Percentiles rank a stretch among this genome's conserved stretches.
phyloP scores from a whole-genome alignment of 2,113 vertebrate genomes.

The Mormyrus iriodes region DNA sequence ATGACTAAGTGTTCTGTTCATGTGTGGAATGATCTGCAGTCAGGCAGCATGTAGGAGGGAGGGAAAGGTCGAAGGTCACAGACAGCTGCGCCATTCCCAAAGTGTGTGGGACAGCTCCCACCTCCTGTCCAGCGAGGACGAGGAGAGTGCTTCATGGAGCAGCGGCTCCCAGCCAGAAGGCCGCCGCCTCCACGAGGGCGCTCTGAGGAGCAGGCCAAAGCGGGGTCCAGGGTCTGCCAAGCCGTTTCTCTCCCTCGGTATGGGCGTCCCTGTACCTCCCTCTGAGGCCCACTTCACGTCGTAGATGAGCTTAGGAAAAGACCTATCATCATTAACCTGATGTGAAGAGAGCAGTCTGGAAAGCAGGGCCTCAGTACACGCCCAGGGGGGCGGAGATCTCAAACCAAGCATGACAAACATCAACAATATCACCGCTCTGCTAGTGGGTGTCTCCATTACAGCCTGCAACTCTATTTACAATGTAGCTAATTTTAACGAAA shows the following conservation, averaged over 20 bases:
- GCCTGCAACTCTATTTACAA: not conserved
- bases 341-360: not conserved
- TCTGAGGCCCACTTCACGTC: not conserved
- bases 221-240: not conserved
- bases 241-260: not conserved
- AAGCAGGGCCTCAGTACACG: not conserved
- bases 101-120: not conserved
- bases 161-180: not conserved
- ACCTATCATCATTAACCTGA: not conserved
- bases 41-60: not conserved
- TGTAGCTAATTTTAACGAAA: not conserved
- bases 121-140: not conserved
- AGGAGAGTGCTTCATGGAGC: not conserved
- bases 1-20: not conserved
- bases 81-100: not conserved
- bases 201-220: not conserved
- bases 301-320: not conserved
- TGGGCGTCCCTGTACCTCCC: not conserved
- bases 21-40: not conserved
- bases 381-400: not conserved
- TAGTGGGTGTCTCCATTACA: not conserved
- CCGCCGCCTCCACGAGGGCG: not conserved
- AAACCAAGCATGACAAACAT: not conserved
- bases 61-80: not conserved
- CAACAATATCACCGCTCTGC: not conserved